These are phyloP conservation scores for Drosophila pegasa DNA, from an alignment of 2,888 invertebrate genomes.

Conservation along the genomic window DNA sequence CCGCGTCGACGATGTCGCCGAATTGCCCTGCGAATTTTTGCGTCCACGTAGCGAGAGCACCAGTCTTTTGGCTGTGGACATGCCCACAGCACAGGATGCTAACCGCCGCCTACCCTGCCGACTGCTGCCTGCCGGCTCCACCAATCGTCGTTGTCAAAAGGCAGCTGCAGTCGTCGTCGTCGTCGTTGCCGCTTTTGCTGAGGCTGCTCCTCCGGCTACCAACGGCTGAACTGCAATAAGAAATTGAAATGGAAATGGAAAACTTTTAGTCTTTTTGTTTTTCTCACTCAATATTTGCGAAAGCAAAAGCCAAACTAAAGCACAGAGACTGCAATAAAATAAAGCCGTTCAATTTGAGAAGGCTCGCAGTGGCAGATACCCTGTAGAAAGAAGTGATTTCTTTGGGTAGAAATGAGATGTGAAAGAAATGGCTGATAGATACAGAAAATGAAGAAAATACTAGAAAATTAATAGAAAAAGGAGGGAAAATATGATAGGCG, in stretches of 20 bases:
- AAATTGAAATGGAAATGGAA: conserved; percentile 70
- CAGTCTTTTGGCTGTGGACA: conserved; percentile 88
- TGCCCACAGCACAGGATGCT: conserved; percentile 82
- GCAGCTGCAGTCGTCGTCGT: conserved; percentile 11
- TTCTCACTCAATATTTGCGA: conserved; percentile 60
- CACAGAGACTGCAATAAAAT: conserved; percentile 26
- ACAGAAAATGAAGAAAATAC: too few relatives aligned
- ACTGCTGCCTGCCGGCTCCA: background rate
- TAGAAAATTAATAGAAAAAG: too few relatives aligned
- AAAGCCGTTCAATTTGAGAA: conserved; percentile 2
- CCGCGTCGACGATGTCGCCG: conserved; percentile 85
- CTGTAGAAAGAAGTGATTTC: background rate
- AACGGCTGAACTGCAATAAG: conserved; percentile 71
- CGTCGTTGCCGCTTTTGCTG: conserved; percentile 20
- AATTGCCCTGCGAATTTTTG: conserved; percentile 86
- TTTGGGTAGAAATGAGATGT: too few relatives aligned
- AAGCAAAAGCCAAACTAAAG: conserved; percentile 11
- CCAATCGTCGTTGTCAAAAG: conserved; percentile 12
- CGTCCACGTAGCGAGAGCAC: conserved; percentile 87
- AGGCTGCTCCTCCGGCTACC: conserved; percentile 15
- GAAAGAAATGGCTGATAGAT: too few relatives aligned
- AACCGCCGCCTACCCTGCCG: conserved; percentile 15
- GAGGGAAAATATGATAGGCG: too few relatives aligned
- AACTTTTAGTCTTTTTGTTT: conserved; percentile 37
- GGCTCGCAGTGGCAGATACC: background rate